phyloP scores from a whole-genome alignment of 30 jellyfish, hydroid and myxozoan genomes.

The Morbakka virulenta region DNA sequence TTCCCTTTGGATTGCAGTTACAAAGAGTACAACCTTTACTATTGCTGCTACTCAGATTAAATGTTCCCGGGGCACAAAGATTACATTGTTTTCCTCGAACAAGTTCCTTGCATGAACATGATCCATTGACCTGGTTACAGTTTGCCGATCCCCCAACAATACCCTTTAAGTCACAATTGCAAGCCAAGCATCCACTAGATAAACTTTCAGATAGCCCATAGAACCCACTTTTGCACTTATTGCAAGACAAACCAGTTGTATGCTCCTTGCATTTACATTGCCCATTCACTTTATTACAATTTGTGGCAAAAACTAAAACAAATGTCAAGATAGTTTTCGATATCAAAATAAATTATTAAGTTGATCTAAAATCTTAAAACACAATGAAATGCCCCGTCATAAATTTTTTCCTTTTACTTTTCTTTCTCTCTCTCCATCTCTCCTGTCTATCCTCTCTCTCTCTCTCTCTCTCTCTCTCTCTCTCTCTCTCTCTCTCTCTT shows the following conservation, averaged over 20 bases:
- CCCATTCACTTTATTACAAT: constrained; percentile 78
- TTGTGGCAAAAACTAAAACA: not conserved
- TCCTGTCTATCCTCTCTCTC: too few species aligned
- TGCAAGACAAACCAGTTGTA: constrained; percentile 74
- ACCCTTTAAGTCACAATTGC: constrained; percentile 88
- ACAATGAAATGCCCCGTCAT: too few species aligned
- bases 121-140: constrained; percentile 77
- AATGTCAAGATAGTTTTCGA: not conserved
- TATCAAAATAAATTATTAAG: not conserved
- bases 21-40: constrained; percentile 88
- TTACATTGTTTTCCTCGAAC: constrained; percentile 90
- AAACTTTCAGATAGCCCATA: constrained; percentile 56
- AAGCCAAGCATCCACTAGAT: constrained; percentile 76
- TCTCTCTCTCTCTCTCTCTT: too few species aligned
- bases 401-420: too few species aligned
- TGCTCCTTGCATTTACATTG: constrained; percentile 72
- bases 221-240: constrained; percentile 79
- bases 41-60: constrained; percentile 59
- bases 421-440: too few species aligned
- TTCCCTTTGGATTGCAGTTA: constrained; percentile 86
- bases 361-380: too few species aligned
- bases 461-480: too few species aligned
- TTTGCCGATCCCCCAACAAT: constrained; percentile 70
- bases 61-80: constrained; percentile 77
- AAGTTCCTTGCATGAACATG: constrained; percentile 80